Evolutionary conservation across 1,140 invertebrate species (phyloP), one percentile per base, ranked within the genome.

Genomic region (Pararge aegeria): DNA sequence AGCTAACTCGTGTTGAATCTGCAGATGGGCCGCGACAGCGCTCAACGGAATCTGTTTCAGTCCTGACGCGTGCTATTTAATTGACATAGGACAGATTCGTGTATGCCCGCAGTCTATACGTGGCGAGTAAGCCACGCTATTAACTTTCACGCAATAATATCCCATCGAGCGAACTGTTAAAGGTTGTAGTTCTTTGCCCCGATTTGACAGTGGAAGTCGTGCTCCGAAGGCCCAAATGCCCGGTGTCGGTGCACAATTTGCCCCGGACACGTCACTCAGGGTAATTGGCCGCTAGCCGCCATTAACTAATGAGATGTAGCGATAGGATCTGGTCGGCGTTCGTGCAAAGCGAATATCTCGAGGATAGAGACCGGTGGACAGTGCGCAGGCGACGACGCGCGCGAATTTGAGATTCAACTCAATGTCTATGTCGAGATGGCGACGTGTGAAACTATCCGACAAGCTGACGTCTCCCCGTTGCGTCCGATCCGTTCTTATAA

Each of bases 251-350:
- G 61, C 52, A 71, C 72, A 80, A 76, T 82, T 79, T 77, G 76
- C 76, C 76, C 76, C 79, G 79, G 82, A 83, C 80, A 70, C 73
- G 80, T 84, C 81, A 75, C 71, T 85, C 80, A 77, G 56, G 61
- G 70, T 82, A 84, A 82, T 84, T 84, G 81, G 74, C 81, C 59
- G 64, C 48, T 54, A 53, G 42, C 61, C 55, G 65, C 64, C 71
- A 82, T 80, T 83, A 81, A 70, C 77, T 81, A 85, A 85, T 85
- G 80, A 85, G 78, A 77, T 75, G 58, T 64, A 57, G 58, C 55
- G 80, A 83, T 82, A 75, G 62, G 61, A 78, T 80, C 78, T 72
- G 42, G 70, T 63, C 72, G 81, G 73, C 73, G 64, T 55, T 55
- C 58, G 61, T 58, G 64, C 69, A 77, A 77, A 79, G 76, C 61